Evolutionary conservation across 2,797 vertebrate species (phyloP), one percentile per base, ranked within the genome.

Genomic region (Sternarchorhynchus goeldii): DNA sequence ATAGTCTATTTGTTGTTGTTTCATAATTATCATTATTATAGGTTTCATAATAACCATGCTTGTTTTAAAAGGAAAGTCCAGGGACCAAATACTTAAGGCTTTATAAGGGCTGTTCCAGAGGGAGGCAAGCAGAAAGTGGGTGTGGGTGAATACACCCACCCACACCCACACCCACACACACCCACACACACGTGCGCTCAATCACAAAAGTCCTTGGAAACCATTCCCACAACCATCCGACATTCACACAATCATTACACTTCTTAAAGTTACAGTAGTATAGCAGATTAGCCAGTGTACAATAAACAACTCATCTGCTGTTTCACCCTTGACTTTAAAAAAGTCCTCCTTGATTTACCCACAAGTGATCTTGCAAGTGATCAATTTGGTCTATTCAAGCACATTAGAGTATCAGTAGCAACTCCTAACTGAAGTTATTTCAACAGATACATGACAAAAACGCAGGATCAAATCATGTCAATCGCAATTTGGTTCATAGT

Each of bases 231-330:
- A 88, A 89, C 89, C 88, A 73, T 60, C 41, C 60, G 83, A 89
- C 93, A 94, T 93, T 94, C 94, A 89, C 95, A 95, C 95, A 95
- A 92, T 95, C 93, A 92, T 93, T 94, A 95, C 94, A 94, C 90
- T 93, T 84, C 81, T 81, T 89, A 89, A 91, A 96, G 93, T 96
- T 97, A 95, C 96, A 98, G 96, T 97, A 98, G 97, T 98, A 94
- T 95, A 96, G 94, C 95, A 94, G 93, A 94, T 95, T 96, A 98
- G 96, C 96, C 97, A 98, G 97, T 97, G 96, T 97, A 96, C 92
- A 95, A 93, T 93, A 95, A 95, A 94, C 93, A 93, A 96, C 94
- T 93, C 89, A 89, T 94, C 94, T 94, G 86, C 92, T 89, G 91
- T 93, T 91, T 92, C 89, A 91, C 87, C 86, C 90, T 84, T 31